phyloP scores from a whole-genome alignment of 2,113 vertebrate genomes.

The Girardinichthys multiradiatus region DNA sequence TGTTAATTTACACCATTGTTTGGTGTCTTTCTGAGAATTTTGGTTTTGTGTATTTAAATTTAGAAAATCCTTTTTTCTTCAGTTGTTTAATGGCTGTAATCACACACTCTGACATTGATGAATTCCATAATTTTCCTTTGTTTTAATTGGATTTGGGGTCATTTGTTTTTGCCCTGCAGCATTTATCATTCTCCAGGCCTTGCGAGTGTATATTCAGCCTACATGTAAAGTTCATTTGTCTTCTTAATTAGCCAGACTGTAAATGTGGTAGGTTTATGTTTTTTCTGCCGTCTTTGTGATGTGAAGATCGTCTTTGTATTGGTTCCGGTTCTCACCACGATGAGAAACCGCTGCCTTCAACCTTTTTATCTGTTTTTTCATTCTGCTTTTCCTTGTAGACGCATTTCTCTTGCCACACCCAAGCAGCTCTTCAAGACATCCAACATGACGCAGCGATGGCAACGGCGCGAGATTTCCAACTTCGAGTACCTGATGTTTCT shows the following conservation, averaged over 20 bases:
- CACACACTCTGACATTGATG: conserved; percentile 82
- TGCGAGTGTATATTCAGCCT: conserved; percentile 22
- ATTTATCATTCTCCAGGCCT: conserved; percentile 60
- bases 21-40: not conserved
- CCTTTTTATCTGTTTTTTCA: not conserved
- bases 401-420: conserved; percentile 93
- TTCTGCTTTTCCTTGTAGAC: conserved; percentile 73
- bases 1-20: not conserved
- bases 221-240: conserved; percentile 64
- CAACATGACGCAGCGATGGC: conserved; percentile 97
- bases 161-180: conserved; percentile 77
- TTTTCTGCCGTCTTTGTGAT: not conserved
- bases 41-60: conserved; percentile 16
- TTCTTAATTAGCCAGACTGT: conserved; percentile 62
- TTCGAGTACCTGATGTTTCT: conserved; percentile 98
- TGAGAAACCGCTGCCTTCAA: not conserved
- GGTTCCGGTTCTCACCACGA: not conserved
- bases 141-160: conserved; percentile 84
- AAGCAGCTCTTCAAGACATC: conserved; percentile 97
- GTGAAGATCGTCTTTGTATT: not conserved
- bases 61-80: conserved; percentile 65
- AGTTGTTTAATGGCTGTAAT: conserved; percentile 80
- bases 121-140: conserved; percentile 83
- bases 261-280: conserved; percentile 35
- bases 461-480: conserved; percentile 96